Base-by-base conservation (phyloP, 2,888 invertebrate genomes). In the Megastigmus dorsalis region DNA sequence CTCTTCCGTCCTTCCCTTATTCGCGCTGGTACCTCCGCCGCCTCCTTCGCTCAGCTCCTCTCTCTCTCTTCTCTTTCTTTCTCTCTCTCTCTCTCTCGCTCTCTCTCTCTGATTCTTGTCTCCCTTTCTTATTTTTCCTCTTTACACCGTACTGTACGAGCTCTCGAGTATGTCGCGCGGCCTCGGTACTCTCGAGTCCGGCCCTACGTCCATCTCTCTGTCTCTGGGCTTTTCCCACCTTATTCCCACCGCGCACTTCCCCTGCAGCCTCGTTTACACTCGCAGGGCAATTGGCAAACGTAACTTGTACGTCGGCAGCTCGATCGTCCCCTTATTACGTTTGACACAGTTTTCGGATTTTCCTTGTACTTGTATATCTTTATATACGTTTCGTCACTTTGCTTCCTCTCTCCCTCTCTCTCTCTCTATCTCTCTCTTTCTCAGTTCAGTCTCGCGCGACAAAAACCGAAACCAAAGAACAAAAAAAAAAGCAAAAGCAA, bases 121-220 rank as follows among this genome's bases (percentile, higher is more conserved):
- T n/a, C n/a, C n/a, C n/a, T n/a, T n/a, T n/a, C n/a, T n/a, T n/a
- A n/a, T n/a, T n/a, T n/a, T n/a, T n/a, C n/a, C n/a, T n/a, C n/a
- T 52, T 38, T 65, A 65, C 59, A 52, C 69, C 48, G 50, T 54
- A 43, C 50, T 57, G 41, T 26, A 9, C 23, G 52, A 38, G 41
- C 36, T 66, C 36, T 60, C 38, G 66, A 48, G 62, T 45, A 57
- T 57, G 50, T 78, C 76, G 73, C 77, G 75, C 70, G 72, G 76
- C 77, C 75, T 79, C 77, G 71, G 69, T 41, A 74, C 69, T 77
- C 59, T 75, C 79, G 79, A 70, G 75, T 77, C 75, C 74, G 75
- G 77, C 76, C 75, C 77, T 77, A 77, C 79, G 80, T 80, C 81
- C 82, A 82, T 82, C 80, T 57, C 76, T 72, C 55, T 28, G 36